These are phyloP conservation scores for Miltochrista miniata DNA, from an alignment of 2,888 invertebrate genomes.

Conservation along the genomic window DNA sequence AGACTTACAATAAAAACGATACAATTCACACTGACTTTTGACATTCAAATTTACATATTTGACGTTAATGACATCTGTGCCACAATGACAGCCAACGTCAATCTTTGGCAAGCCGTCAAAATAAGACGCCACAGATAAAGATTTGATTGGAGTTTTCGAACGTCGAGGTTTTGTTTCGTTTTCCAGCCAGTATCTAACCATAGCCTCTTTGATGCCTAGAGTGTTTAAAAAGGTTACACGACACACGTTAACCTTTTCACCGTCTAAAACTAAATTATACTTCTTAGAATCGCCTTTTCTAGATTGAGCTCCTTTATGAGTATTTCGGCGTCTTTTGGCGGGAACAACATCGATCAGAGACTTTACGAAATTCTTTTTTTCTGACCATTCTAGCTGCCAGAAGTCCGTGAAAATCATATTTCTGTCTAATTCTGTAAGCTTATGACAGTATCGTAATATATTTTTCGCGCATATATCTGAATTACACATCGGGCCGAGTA, in stretches of 20 bases:
- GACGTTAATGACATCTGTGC: constrained; percentile 31
- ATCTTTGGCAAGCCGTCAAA: constrained; percentile 56
- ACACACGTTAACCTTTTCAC: constrained; percentile 50
- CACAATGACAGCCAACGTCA: constrained; percentile 51
- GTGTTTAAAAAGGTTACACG: constrained; percentile 62
- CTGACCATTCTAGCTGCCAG: constrained; percentile 63
- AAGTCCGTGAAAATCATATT: constrained; percentile 52
- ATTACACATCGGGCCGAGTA: constrained; percentile 50
- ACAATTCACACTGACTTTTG: constrained; percentile 59
- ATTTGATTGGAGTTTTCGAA: constrained; percentile 49
- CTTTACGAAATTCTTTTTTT: constrained; percentile 52
- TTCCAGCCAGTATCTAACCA: constrained; percentile 56
- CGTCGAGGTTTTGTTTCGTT: constrained; percentile 36
- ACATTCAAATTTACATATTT: constrained; percentile 52
- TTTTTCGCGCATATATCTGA: constrained; percentile 50
- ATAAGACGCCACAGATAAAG: constrained; percentile 51
- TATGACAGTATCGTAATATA: constrained; percentile 38
- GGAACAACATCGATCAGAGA: constrained; percentile 53
- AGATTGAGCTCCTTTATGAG: constrained; percentile 44
- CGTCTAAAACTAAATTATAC: constrained; percentile 47
- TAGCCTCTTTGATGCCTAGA: constrained; percentile 64
- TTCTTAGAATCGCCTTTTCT: constrained; percentile 59
- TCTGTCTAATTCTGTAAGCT: constrained; percentile 44
- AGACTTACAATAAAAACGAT: constrained; percentile 50
- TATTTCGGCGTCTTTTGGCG: constrained; percentile 46